Evolutionary conservation across 1,140 invertebrate species (phyloP), one percentile per base, ranked within the genome.

Genomic region (Wiebesia pumilae): DNA sequence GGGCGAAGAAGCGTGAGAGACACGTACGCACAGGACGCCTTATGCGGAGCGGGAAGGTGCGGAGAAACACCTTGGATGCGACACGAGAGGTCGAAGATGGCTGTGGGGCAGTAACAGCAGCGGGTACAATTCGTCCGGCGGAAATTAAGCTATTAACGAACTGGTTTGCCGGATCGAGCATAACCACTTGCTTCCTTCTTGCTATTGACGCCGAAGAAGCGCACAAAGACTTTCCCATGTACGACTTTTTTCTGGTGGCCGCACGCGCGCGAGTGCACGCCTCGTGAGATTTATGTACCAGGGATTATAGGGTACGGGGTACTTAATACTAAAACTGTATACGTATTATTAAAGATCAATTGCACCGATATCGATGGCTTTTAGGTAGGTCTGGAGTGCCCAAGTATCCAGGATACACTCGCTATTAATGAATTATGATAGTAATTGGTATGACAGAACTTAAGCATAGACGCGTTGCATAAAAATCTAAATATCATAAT

Each of bases 121-220:
- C 40, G 73, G 40, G 7, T 12, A 35, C n/a, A 10, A 47, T 27
- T 73, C 83, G 82, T 85, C 82, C 81, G 79, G 75, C 77, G 87
- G 87, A 88, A 88, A 88, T 88, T 87, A 85, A 88, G 88, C 88
- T 87, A 89, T 89, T 87, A 89, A 82, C 81, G 35, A 86, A 88
- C 84, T 88, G 85, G 84, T 88, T 88, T 84, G 85, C 65, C 79
- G 81, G 69, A 86, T 80, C 86, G 67, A 80, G 65, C 78, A 73
- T 58, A 69, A 77, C 85, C 85, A 38, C 54, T 82, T 40, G 85
- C 80, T 82, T 86, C 79, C 85, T 78, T 43, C 40, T 83, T 33
- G 27, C 81, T 58, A 51, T 67, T 77, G 35, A 77, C 58, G 79
- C 24, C 75, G 12, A 4, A 35, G 38, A 73, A 3, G 58, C 79